A percentile compares a stretch with the other conserved stretches of the same genome.
phyloP scores from a whole-genome alignment of 2,888 invertebrate genomes.

The Dicycla oo region DNA sequence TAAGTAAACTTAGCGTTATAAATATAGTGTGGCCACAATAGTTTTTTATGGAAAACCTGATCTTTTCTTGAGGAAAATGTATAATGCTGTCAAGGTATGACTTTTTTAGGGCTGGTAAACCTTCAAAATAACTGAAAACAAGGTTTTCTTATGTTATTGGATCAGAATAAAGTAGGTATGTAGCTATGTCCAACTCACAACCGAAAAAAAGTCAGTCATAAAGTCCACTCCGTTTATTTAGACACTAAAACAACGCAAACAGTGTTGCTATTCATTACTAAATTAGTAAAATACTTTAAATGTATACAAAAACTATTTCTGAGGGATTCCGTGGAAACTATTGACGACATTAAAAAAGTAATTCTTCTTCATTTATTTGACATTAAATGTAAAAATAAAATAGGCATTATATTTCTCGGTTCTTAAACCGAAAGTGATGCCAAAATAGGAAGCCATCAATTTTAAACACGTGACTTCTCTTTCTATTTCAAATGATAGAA shows the following conservation, averaged over 20 bases:
- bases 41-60: conserved; percentile 42
- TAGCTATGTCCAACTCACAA: not conserved
- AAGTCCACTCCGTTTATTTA: not conserved
- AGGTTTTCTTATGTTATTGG: too few species aligned
- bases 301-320: conserved; percentile 35
- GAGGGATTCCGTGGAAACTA: conserved; percentile 51
- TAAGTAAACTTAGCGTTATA: conserved; percentile 64
- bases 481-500: conserved; percentile 65
- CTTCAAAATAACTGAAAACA: not conserved
- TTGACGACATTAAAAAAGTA: conserved; percentile 51
- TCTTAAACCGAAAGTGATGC: conserved; percentile 64
- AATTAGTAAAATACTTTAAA: conserved; percentile 16
- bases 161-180: not conserved
- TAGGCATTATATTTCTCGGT: conserved; percentile 50
- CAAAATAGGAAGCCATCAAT: conserved; percentile 79
- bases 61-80: not conserved
- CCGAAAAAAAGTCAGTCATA: not conserved
- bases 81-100: not conserved
- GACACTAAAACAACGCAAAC: not conserved
- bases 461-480: conserved; percentile 65
- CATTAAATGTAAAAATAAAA: conserved; percentile 61
- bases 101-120: not conserved
- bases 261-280: conserved; percentile 2
- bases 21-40: conserved; percentile 63
- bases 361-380: conserved; percentile 56